Percentiles rank a stretch among this genome's conserved stretches.
These are phyloP conservation scores for Hetaerina titia DNA, from an alignment of 2,888 invertebrate species.

Conservation along the genomic window DNA sequence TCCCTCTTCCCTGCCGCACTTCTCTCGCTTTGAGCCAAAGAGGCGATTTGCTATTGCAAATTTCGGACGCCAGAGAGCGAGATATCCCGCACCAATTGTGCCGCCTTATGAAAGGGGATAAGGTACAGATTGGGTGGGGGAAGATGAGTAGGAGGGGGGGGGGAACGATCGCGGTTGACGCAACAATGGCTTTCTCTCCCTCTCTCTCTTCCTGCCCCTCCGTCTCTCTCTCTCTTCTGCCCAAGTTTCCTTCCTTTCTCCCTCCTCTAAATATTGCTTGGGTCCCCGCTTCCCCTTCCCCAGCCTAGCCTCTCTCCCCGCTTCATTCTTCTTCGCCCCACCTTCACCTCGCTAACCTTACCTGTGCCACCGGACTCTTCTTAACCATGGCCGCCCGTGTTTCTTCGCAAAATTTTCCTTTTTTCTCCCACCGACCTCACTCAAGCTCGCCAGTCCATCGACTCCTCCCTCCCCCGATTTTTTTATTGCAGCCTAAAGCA, in stretches of 20 bases:
- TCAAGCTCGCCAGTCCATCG: neutral
- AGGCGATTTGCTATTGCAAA: conserved; percentile 28
- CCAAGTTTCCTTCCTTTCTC: neutral
- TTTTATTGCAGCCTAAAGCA: too few relatives aligned
- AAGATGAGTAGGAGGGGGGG: conserved; percentile 13
- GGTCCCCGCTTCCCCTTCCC: neutral
- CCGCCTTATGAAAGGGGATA: conserved; percentile 1
- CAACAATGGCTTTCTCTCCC: neutral
- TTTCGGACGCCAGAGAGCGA: conserved; percentile 26
- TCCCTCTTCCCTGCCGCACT: neutral
- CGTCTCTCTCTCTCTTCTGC: neutral
- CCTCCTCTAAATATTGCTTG: neutral
- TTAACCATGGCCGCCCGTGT: neutral
- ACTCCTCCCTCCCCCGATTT: too few relatives aligned
- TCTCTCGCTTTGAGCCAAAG: neutral
- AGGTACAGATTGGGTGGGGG: conserved; percentile 1
- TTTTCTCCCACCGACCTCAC: neutral
- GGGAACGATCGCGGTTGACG: conserved; percentile 29
- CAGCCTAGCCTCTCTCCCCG: neutral
- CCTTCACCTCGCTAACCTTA: neutral
- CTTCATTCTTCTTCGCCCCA: neutral
- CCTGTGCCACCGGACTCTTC: neutral
- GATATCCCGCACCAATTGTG: conserved; percentile 30
- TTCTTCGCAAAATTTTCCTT: neutral
- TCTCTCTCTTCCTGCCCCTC: neutral